Percentiles rank a stretch among this genome's conserved stretches.
Evolutionary conservation across 2,888 invertebrate species (phyloP).

Genomic region (Drosophila borborema): DNA sequence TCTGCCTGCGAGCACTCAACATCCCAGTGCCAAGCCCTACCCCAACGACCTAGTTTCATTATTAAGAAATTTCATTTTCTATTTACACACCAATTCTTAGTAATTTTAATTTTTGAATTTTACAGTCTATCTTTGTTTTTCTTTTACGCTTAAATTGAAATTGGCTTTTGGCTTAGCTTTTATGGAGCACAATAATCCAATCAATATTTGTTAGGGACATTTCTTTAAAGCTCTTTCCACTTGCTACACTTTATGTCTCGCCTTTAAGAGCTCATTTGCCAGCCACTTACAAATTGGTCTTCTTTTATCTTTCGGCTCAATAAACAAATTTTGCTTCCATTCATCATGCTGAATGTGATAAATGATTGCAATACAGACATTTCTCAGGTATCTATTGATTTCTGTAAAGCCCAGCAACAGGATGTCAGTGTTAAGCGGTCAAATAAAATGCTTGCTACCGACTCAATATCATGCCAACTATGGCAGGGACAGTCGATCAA

Average conservation of each 20-base stretch:
- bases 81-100: background rate
- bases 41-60: background rate
- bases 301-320: background rate
- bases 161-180: background rate
- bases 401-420: background rate
- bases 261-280: background rate
- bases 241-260: background rate
- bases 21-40: background rate
- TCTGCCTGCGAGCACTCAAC: background rate
- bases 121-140: background rate
- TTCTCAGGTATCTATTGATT: background rate
- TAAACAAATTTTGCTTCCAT: slow-evolving; percentile 6
- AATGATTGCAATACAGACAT: background rate
- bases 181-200: too few relatives aligned
- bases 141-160: background rate
- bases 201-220: background rate
- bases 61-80: background rate
- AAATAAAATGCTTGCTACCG: background rate
- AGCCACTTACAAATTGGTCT: background rate
- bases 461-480: background rate
- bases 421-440: slow-evolving; percentile 8
- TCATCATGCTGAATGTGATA: background rate
- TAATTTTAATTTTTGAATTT: background rate
- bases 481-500: background rate
- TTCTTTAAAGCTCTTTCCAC: background rate